A percentile compares a stretch with the other conserved stretches of the same genome.
phyloP scores from a whole-genome alignment of 2,797 vertebrate species.

The Synanceia verrucosa region DNA sequence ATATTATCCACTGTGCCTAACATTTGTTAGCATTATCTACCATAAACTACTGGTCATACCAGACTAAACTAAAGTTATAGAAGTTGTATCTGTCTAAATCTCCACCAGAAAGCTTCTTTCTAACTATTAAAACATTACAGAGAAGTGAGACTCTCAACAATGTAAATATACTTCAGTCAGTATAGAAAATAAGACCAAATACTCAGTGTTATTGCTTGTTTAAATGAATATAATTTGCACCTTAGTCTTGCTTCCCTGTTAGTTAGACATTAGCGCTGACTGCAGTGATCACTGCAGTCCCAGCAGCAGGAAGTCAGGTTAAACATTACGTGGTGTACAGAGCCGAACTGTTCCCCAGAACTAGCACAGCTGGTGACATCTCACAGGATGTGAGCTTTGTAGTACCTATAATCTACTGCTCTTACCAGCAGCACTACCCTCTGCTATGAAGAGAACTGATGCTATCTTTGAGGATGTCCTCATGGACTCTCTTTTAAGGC shows the following conservation, averaged over 20 bases:
- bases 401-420: conserved; percentile 32
- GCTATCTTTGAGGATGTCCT: conserved; percentile 51
- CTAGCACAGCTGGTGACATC: conserved; percentile 39
- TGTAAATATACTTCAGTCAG: background rate
- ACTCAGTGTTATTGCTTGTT: background rate
- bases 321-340: conserved; percentile 75
- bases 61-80: too few relatives aligned
- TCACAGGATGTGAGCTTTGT: conserved; percentile 44
- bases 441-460: conserved; percentile 42
- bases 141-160: background rate
- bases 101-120: background rate
- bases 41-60: too few relatives aligned
- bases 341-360: conserved; percentile 19
- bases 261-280: conserved; percentile 77
- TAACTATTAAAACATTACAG: background rate
- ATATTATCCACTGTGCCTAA: background rate
- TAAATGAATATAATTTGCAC: background rate
- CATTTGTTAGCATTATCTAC: background rate
- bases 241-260: conserved; percentile 4
- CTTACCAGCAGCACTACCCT: conserved; percentile 39
- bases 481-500: conserved; percentile 15
- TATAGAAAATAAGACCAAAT: background rate
- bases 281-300: conserved; percentile 46
- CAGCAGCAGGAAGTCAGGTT: conserved; percentile 78
- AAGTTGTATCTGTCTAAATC: background rate